Conservation (phyloP, 2,888 invertebrate species). For the Ophioninae sp. region DNA sequence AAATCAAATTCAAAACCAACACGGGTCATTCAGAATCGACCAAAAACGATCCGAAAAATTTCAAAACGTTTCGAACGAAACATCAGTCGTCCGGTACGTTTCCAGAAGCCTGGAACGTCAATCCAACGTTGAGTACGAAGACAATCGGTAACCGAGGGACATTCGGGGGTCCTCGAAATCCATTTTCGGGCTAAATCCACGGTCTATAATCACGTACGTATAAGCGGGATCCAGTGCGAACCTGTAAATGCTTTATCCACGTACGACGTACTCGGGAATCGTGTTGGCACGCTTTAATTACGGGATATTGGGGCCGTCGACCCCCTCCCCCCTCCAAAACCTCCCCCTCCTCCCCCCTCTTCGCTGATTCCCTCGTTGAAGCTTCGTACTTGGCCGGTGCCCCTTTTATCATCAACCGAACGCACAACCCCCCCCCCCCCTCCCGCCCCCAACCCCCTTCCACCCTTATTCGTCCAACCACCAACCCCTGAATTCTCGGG, state of each 20-base stretch:
- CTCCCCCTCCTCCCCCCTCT: background rate
- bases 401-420: background rate
- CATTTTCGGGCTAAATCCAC: background rate
- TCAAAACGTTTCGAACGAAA: too few relatives aligned
- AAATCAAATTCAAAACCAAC: too few relatives aligned
- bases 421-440: background rate
- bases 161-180: background rate
- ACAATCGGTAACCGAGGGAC: background rate
- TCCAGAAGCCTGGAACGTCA: too few relatives aligned
- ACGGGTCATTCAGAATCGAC: too few relatives aligned
- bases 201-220: background rate
- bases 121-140: background rate
- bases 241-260: slow-evolving; percentile 32
- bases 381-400: background rate
- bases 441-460: background rate
- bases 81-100: too few relatives aligned
- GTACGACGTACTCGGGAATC: slow-evolving; percentile 36
- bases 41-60: too few relatives aligned
- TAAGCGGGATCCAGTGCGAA: background rate
- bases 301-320: slow-evolving; percentile 44
- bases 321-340: slow-evolving; percentile 4
- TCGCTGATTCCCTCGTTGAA: slow-evolving; percentile 24
- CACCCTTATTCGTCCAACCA: slow-evolving; percentile 13
- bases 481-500: background rate
- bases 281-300: slow-evolving; percentile 55